These are phyloP conservation scores for Lingula anatina DNA, from an alignment of 2,888 invertebrate genomes.

Conservation along the genomic window DNA sequence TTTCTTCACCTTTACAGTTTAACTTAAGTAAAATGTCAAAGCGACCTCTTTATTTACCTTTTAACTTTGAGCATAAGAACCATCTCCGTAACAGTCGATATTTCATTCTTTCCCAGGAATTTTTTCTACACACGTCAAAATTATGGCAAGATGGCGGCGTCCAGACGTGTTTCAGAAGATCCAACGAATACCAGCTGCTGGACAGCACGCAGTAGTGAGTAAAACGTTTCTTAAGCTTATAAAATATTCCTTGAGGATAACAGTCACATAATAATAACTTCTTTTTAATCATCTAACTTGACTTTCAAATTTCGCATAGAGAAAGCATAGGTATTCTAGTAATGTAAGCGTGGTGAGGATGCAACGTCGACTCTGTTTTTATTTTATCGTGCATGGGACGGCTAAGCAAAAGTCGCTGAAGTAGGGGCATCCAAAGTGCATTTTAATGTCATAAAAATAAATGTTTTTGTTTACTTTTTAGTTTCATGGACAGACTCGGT, in stretches of 20 bases:
- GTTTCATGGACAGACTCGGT: constrained; percentile 70
- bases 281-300: no score
- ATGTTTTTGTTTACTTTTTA: constrained; percentile 52
- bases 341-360: no score
- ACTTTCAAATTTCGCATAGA: neutral
- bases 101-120: constrained; percentile 62
- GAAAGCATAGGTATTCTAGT: neutral
- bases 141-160: constrained; percentile 71
- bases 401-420: neutral
- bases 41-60: no score
- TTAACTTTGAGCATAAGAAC: neutral
- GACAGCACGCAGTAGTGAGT: constrained; percentile 81
- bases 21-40: no score
- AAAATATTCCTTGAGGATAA: no score
- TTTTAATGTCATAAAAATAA: neutral
- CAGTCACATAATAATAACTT: no score
- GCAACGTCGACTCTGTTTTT: no score
- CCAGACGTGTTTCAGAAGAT: constrained; percentile 64
- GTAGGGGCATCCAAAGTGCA: neutral
- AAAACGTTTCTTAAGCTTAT: constrained; percentile 32
- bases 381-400: no score
- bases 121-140: constrained; percentile 64
- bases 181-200: constrained; percentile 73
- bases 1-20: no score
- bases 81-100: neutral